Evolutionary conservation across 2,888 invertebrate genomes (phyloP).

Genomic region (Craniophora ligustri): DNA sequence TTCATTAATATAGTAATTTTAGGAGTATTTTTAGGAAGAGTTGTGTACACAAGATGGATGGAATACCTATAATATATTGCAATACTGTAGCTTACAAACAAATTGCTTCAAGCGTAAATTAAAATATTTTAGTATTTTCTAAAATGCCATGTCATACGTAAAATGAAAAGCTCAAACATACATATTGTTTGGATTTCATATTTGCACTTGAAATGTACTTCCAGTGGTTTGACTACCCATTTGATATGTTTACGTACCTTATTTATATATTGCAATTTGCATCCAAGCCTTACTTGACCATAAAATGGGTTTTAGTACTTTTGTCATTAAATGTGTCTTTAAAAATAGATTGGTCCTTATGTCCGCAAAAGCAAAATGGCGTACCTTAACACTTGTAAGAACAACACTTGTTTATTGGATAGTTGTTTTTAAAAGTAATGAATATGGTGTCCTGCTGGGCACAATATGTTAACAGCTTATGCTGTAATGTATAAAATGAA

Average conservation of each 20-base stretch:
- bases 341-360: neutral
- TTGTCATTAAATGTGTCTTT: neutral
- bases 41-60: no score
- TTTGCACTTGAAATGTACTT: constrained; percentile 32
- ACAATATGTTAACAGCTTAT: no score
- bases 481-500: no score
- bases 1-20: no score
- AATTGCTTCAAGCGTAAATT: neutral
- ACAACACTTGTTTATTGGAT: no score
- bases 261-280: constrained; percentile 18
- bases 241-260: constrained; percentile 15
- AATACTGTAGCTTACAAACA: neutral
- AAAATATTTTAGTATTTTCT: constrained; percentile 1
- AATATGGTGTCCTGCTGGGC: no score
- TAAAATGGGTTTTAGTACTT: neutral
- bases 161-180: constrained; percentile 7
- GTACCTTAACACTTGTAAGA: no score
- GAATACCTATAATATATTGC: no score
- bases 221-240: constrained; percentile 17
- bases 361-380: neutral
- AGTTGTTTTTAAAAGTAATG: no score
- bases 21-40: no score
- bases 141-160: no score
- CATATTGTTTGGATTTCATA: constrained; percentile 35
- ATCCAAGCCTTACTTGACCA: neutral